Evolutionary conservation across 2,797 vertebrate species (phyloP), one percentile per base, ranked within the genome.

Genomic region (Glyptemys insculpta): DNA sequence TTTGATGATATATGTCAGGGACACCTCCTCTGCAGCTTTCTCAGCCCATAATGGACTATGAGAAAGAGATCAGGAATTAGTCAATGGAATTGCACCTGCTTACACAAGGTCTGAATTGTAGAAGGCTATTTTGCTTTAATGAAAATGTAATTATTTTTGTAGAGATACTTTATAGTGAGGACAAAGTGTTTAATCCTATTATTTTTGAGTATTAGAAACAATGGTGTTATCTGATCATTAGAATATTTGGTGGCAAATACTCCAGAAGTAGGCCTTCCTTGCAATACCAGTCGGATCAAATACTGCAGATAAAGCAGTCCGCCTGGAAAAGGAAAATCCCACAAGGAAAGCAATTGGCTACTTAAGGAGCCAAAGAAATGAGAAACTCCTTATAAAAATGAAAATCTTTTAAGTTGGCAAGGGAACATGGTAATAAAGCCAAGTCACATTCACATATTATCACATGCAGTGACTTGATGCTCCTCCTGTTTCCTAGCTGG

Each of bases 401-500:
- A 87, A 14, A 29, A 90, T 44, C 6, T 53, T 14, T 72, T 56
- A 86, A 59, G 72, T n/a, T 83, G 81, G 85, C 21, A 56, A 34
- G 95, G 90, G 80, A 82, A 34, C 37, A 72, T 72, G 10, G 68
- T 29, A 81, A 41, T 53, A 41, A 29, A 68, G 50, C 50, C 31
- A 59, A 85, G 37, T 16, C 49, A 34, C 12, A 76, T 3, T 56
- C 34, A 50, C 53, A 54, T 31, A 81, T 93, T 91, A 37, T 7
- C 91, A 29, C 44, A 31, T 19, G 59, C 49, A 62, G 25, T 31
- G 86, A 91, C 57, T n/a, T 21, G 29, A 57, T 83, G 95, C 65
- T 37, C 2, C 53, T 49, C 49, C 52, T 97, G 19, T 92, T 95
- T 87, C 91, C 93, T 89, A 98, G 97, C 88, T 88, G 96, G 90